Percentiles rank a stretch among this genome's conserved stretches.
phyloP scores from a whole-genome alignment of 2,888 invertebrate genomes.

The Yponomeuta sedellus region DNA sequence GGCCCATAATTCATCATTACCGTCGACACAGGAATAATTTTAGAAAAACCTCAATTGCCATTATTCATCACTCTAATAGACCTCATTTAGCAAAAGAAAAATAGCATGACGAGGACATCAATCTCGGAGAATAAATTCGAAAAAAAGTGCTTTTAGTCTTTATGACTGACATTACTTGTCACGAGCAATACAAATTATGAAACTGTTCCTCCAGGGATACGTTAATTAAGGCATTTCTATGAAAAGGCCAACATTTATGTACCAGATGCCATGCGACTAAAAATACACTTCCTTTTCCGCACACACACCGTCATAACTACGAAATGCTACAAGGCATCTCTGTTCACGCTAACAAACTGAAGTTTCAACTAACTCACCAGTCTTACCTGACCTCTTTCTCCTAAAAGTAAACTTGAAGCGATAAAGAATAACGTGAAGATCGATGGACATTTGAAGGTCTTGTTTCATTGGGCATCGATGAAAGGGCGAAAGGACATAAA shows the following conservation, averaged over 20 bases:
- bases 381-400: slow-evolving; percentile 33
- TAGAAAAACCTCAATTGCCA: slow-evolving; percentile 8
- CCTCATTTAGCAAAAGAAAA: slow-evolving; percentile 3
- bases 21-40: background rate
- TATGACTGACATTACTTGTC: slow-evolving; percentile 12
- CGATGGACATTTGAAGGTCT: slow-evolving; percentile 45
- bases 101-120: background rate
- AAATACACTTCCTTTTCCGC: slow-evolving; percentile 74
- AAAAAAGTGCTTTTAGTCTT: slow-evolving; percentile 11
- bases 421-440: slow-evolving; percentile 30
- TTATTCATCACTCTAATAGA: slow-evolving; percentile 12
- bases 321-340: slow-evolving; percentile 61
- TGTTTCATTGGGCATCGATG: slow-evolving; percentile 45
- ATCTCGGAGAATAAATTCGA: slow-evolving; percentile 6
- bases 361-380: slow-evolving; percentile 46
- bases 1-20: background rate
- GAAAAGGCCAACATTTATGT: slow-evolving; percentile 50
- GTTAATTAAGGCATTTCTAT: slow-evolving; percentile 69
- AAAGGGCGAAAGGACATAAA: slow-evolving; percentile 68
- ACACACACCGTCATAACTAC: slow-evolving; percentile 60
- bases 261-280: slow-evolving; percentile 68
- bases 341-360: slow-evolving; percentile 59
- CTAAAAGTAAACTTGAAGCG: background rate
- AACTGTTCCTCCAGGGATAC: slow-evolving; percentile 54
- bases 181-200: slow-evolving; percentile 43